A percentile compares a stretch with the other conserved stretches of the same genome.
phyloP scores from a whole-genome alignment of 2,113 vertebrate species.

The Plecturocebus donacophilus region DNA sequence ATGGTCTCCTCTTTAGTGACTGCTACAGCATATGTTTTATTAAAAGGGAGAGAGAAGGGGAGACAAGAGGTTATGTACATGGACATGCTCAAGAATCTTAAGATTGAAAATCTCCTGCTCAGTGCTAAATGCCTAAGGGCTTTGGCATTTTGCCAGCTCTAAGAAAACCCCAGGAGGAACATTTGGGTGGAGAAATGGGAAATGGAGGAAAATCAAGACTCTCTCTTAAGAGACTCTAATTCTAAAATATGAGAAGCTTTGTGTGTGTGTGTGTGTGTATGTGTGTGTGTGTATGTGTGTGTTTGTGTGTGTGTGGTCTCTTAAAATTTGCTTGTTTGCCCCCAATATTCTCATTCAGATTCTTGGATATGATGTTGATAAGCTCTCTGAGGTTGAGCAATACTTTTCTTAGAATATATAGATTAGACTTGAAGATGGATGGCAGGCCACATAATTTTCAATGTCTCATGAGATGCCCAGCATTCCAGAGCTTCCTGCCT shows the following conservation, averaged over 20 bases:
- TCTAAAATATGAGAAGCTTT: not conserved
- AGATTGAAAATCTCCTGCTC: conserved; percentile 62
- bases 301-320: not conserved
- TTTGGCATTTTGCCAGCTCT: conserved; percentile 31
- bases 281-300: not conserved
- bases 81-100: conserved; percentile 67
- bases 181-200: conserved; percentile 65
- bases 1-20: conserved; percentile 58
- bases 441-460: not conserved
- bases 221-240: conserved; percentile 17
- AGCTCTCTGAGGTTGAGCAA: conserved; percentile 55
- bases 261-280: no score
- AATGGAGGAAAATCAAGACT: conserved; percentile 53
- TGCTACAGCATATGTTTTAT: conserved; percentile 73
- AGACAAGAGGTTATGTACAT: conserved; percentile 69
- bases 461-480: not conserved
- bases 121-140: conserved; percentile 56
- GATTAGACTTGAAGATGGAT: not conserved
- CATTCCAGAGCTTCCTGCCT: not conserved
- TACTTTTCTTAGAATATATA: not conserved
- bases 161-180: conserved; percentile 53
- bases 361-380: not conserved
- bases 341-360: not conserved
- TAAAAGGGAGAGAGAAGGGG: conserved; percentile 71
- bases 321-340: conserved; percentile 43